Conservation (phyloP, 1,140 invertebrate species). For the Coptotermes formosanus region DNA sequence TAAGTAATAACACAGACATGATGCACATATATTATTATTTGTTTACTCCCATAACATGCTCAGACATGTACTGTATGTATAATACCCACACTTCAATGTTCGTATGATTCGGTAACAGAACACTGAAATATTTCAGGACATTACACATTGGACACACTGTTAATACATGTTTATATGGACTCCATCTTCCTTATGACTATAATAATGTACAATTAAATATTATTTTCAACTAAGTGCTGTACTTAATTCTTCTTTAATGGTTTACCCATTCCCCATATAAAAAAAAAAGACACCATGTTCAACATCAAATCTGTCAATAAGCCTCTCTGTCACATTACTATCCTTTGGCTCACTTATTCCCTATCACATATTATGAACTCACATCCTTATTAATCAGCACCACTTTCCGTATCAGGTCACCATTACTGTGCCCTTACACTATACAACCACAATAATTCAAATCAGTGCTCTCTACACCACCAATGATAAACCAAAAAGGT, state of each 20-base stretch:
- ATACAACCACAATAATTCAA: not conserved
- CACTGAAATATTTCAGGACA: not conserved
- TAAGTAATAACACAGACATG: not conserved
- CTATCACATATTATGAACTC: not conserved
- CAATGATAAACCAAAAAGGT: too few relatives aligned
- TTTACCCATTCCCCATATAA: not conserved
- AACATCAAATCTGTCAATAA: not conserved
- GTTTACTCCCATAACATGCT: not conserved
- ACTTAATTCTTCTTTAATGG: not conserved
- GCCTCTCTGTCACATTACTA: not conserved
- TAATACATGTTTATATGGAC: not conserved
- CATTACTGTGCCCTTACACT: not conserved
- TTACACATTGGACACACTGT: not conserved
- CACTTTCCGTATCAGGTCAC: not conserved
- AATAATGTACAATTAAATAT: conserved; percentile 1
- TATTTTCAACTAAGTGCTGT: not conserved
- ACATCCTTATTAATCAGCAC: not conserved
- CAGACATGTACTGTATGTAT: not conserved
- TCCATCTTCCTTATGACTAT: not conserved
- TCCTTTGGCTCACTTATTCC: not conserved
- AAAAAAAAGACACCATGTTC: not conserved
- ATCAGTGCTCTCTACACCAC: too few relatives aligned
- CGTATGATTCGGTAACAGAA: not conserved
- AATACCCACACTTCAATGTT: not conserved
- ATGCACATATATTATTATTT: not conserved